Evolutionary conservation across 2,888 invertebrate species (phyloP).

Genomic region (Psylliodes chrysocephalus): DNA sequence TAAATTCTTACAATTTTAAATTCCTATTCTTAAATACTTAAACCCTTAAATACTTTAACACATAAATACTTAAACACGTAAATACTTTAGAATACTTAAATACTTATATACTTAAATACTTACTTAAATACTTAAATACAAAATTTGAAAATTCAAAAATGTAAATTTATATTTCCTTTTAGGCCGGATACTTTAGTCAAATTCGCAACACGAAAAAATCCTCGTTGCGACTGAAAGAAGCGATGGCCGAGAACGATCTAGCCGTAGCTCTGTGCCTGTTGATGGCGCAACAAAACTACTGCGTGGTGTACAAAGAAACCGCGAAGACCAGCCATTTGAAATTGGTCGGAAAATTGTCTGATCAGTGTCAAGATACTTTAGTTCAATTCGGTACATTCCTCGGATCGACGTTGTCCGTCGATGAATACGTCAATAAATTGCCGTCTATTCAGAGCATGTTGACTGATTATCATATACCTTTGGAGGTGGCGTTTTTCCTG

Average conservation of each 20-base stretch:
- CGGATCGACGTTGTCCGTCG: slow-evolving; percentile 90
- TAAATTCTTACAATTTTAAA: too few species aligned
- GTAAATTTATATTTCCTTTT: slow-evolving; percentile 47
- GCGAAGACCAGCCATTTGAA: slow-evolving; percentile 82
- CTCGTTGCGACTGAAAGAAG: slow-evolving; percentile 93
- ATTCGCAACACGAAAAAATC: slow-evolving; percentile 97
- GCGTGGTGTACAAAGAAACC: slow-evolving; percentile 88
- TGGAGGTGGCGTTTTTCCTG: slow-evolving; percentile 98
- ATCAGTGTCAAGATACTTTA: slow-evolving; percentile 97
- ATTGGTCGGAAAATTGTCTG: slow-evolving; percentile 86
- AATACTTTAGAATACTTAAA: too few species aligned
- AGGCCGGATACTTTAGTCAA: slow-evolving; percentile 98
- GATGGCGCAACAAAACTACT: slow-evolving; percentile 97
- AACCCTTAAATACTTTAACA: too few species aligned
- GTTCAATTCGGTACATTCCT: slow-evolving; percentile 98
- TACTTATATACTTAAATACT: too few species aligned
- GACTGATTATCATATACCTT: slow-evolving; percentile 91
- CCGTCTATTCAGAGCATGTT: slow-evolving; percentile 90
- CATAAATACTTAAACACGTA: too few species aligned
- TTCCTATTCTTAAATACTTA: too few species aligned
- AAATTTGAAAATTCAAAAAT: too few species aligned
- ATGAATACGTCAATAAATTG: slow-evolving; percentile 90
- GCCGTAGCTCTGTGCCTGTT: slow-evolving; percentile 92
- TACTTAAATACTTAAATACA: too few species aligned
- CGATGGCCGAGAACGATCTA: slow-evolving; percentile 91